phyloP scores from a whole-genome alignment of 2,113 vertebrate genomes.

The Ramphastos sulfuratus region DNA sequence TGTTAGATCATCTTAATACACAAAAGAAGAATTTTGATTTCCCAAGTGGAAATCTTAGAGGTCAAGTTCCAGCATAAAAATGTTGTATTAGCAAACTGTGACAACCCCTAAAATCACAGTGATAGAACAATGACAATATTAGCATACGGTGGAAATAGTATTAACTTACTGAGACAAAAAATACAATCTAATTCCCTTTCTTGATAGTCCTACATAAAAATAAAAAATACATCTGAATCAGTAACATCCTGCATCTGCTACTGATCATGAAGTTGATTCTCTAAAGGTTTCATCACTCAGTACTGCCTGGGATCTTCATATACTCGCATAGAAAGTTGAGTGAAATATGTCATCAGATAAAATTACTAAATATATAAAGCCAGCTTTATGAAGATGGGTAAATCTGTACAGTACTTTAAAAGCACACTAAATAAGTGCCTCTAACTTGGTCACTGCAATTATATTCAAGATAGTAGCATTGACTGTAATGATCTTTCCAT shows the following conservation, averaged over 20 bases:
- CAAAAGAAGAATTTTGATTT: neutral
- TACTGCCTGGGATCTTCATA: neutral
- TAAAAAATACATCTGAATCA: neutral
- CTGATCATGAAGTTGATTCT: fast-evolving
- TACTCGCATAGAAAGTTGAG: neutral
- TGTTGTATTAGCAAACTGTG: neutral
- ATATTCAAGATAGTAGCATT: neutral
- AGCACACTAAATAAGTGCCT: neutral
- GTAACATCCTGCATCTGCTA: neutral
- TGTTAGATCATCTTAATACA: neutral
- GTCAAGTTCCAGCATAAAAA: neutral
- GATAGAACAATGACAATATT: neutral
- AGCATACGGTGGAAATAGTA: neutral
- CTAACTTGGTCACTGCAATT: neutral
- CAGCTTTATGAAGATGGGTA: neutral
- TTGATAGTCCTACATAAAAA: neutral
- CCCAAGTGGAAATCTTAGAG: neutral
- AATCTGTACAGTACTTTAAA: neutral
- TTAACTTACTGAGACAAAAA: neutral
- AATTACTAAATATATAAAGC: neutral
- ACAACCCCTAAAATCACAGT: neutral
- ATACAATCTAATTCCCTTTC: neutral
- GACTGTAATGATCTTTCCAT: neutral
- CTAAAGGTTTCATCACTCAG: neutral
- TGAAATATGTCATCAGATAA: neutral